phyloP scores from a whole-genome alignment of 2,888 invertebrate species.

The Kuschelorhynchus macadamiae region DNA sequence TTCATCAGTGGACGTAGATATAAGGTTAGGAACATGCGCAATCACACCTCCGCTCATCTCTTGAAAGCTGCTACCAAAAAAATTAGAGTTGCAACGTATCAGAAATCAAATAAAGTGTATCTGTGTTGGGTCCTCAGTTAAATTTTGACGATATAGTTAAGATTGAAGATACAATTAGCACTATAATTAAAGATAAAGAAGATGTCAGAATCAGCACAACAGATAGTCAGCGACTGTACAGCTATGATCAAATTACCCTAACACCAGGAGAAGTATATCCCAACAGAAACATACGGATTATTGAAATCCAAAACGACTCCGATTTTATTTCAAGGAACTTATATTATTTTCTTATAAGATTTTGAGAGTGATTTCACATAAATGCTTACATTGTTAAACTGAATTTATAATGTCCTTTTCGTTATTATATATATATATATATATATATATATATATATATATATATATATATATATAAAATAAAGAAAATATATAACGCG shows the following conservation, averaged over 20 bases:
- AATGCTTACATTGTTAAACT: too few species aligned
- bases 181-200: slow-evolving; percentile 69
- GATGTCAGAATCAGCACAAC: slow-evolving; percentile 72
- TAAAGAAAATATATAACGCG: too few species aligned
- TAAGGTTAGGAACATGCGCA: slow-evolving; percentile 78
- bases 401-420: too few species aligned
- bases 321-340: slow-evolving; percentile 61
- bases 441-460: too few species aligned
- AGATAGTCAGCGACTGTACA: slow-evolving; percentile 74
- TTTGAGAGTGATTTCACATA: too few species aligned
- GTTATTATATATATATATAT: too few species aligned
- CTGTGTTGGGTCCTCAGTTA: slow-evolving; percentile 79
- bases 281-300: slow-evolving; percentile 77
- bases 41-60: slow-evolving; percentile 87
- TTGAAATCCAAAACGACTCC: slow-evolving; percentile 70
- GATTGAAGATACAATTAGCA: slow-evolving; percentile 78
- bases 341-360: too few species aligned
- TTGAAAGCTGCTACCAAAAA: slow-evolving; percentile 80
- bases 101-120: slow-evolving; percentile 76
- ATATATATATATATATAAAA: too few species aligned
- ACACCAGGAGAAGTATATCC: slow-evolving; percentile 88
- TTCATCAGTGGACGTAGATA: slow-evolving; percentile 73
- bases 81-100: slow-evolving; percentile 77
- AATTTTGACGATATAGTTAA: slow-evolving; percentile 72
- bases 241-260: slow-evolving; percentile 74